Conservation (phyloP, 2,797 vertebrate species). For the Schizothorax lantsangensis region DNA sequence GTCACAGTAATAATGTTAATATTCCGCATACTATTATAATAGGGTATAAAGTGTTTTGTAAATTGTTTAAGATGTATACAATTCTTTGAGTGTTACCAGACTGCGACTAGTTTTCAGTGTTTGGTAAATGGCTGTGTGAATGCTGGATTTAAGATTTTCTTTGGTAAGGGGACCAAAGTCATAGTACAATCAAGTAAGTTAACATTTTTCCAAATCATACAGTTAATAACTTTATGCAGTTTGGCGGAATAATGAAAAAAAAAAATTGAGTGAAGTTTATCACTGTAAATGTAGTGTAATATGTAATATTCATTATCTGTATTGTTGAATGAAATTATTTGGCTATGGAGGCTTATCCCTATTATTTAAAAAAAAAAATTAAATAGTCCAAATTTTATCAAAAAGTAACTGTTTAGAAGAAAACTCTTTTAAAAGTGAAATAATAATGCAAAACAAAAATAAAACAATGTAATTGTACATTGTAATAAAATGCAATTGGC, state of each 20-base stretch:
- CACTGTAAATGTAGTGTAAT: not conserved
- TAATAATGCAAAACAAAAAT: not conserved
- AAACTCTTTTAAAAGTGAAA: not conserved
- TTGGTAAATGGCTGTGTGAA: conserved; percentile 4
- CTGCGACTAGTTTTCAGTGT: not conserved
- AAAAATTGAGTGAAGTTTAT: not conserved
- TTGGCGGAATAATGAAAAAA: not conserved
- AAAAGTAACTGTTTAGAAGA: not conserved
- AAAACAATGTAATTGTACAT: not conserved
- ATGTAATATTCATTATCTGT: not conserved
- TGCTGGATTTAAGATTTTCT: not conserved
- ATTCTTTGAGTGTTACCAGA: not conserved
- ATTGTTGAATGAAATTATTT: not conserved
- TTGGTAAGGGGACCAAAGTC: conserved; percentile 24
- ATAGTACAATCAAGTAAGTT: conserved; percentile 52
- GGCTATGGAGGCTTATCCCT: not conserved
- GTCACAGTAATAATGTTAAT: no score
- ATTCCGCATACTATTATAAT: not conserved
- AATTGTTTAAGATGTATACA: not conserved
- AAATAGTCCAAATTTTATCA: not conserved
- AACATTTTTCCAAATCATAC: not conserved
- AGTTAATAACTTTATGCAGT: not conserved
- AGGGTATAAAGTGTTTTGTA: not conserved
- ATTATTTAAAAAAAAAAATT: not conserved
- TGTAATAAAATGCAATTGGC: not conserved